phyloP scores from a whole-genome alignment of 2,113 vertebrate genomes.

The Apteryx mantelli region DNA sequence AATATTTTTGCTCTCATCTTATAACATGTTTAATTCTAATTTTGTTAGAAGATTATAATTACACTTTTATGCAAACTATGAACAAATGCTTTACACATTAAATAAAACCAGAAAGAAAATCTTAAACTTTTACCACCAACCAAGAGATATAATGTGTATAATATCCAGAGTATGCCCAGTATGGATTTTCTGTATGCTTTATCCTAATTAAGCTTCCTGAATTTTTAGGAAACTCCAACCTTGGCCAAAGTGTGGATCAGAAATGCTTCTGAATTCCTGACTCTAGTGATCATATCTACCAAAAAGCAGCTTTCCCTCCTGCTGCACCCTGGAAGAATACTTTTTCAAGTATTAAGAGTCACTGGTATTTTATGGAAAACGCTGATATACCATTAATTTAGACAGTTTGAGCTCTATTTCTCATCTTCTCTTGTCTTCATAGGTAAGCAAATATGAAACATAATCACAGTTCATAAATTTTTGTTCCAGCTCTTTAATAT shows the following conservation, averaged over 20 bases:
- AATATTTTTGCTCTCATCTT: conserved; percentile 40
- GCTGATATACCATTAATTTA: background rate
- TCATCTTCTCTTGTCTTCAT: background rate
- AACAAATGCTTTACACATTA: background rate
- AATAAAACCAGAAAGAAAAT: background rate
- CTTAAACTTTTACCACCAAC: background rate
- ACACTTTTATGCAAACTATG: background rate
- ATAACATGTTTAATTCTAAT: conserved; percentile 1
- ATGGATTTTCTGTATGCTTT: background rate
- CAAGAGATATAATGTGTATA: background rate
- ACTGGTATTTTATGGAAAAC: background rate
- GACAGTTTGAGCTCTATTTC: background rate
- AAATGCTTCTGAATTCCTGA: background rate
- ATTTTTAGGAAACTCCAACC: background rate
- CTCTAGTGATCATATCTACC: background rate
- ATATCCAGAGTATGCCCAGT: background rate
- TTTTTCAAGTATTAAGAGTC: background rate
- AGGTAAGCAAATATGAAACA: background rate
- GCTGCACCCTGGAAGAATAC: background rate
- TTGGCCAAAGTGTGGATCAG: background rate
- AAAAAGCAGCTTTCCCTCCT: background rate
- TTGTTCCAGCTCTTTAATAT: conserved; percentile 16
- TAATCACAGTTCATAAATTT: background rate
- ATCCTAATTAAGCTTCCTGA: background rate
- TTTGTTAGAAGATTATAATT: conserved; percentile 46